These are phyloP conservation scores for Diadophis punctatus DNA, from an alignment of 2,113 vertebrate genomes.

Conservation along the genomic window DNA sequence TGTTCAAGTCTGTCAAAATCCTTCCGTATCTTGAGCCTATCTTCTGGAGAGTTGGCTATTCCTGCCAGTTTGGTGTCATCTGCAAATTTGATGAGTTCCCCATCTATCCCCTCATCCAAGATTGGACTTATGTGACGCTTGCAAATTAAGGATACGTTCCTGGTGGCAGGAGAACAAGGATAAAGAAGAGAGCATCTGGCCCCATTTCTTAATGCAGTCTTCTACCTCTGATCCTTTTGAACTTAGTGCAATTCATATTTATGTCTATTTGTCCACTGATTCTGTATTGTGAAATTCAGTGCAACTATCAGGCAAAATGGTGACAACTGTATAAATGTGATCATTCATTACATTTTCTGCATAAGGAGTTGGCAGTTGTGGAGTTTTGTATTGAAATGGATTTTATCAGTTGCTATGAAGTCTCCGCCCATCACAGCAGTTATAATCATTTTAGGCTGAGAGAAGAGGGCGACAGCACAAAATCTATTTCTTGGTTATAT, in stretches of 20 bases:
- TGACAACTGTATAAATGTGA: background rate
- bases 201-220: background rate
- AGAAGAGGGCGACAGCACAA: background rate
- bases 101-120: too few relatives aligned
- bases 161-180: background rate
- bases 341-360: background rate
- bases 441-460: background rate
- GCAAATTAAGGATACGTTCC: background rate
- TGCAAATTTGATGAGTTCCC: too few relatives aligned
- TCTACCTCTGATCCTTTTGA: background rate
- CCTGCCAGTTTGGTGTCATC: too few relatives aligned
- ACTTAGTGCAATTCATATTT: background rate
- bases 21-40: too few relatives aligned
- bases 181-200: background rate
- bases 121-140: background rate
- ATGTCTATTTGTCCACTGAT: background rate
- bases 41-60: too few relatives aligned
- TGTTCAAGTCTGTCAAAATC: too few relatives aligned
- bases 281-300: background rate
- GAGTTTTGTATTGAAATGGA: background rate
- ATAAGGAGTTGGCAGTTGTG: background rate
- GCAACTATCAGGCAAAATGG: background rate
- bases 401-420: background rate
- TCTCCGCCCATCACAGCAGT: background rate
- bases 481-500: background rate